Base-by-base conservation (phyloP, 53 echinoderm and acorn worm species). In the Temnopleurus reevesii region DNA sequence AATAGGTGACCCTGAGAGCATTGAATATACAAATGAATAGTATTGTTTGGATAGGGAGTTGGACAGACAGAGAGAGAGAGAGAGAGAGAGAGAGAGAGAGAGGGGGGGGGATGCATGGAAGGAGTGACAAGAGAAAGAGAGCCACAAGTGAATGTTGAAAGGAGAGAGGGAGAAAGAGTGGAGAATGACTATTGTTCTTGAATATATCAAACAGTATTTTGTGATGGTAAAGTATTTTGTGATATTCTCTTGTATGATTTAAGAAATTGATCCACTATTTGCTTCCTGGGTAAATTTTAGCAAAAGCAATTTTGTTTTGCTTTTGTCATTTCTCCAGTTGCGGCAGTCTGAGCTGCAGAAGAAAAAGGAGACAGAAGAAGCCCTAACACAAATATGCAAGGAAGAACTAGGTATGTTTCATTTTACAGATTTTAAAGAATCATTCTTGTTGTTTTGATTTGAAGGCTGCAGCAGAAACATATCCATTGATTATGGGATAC, bases 341-440 rank as follows among this genome's bases (percentile, higher is more conserved):
- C 87, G 84, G 49, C 59, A 90, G 54, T 81, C 90, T 15, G 76
- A 88, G 90, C 76, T 76, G 28, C 92, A 77, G 27, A 89, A 88
- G 38, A 93, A 90, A 51, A 91, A 87, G 84, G 81, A 92, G 61
- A 89, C 59, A 24, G 90, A 96, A 47, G 94, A 93, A 58, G 96
- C 92, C 24, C 46, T 96, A 18, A 56, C 89, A 41, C 89, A 96
- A 45, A 81, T 89, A 66, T 91, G 94, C 66, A 96, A 96, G 76
- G 92, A 94, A 33, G 92, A 92, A 30, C 56, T 93, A 80, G 94
- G 95, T 95, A 89, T n/a, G n/a, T n/a, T n/a, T n/a, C n/a, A n/a
- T n/a, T n/a, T n/a, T n/a, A n/a, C n/a, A n/a, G n/a, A n/a, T n/a
- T n/a, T n/a, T n/a, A n/a, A n/a, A n/a, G n/a, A n/a, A n/a, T n/a